Conservation (phyloP, 2,888 invertebrate genomes). For the Orthosia gracilis region DNA sequence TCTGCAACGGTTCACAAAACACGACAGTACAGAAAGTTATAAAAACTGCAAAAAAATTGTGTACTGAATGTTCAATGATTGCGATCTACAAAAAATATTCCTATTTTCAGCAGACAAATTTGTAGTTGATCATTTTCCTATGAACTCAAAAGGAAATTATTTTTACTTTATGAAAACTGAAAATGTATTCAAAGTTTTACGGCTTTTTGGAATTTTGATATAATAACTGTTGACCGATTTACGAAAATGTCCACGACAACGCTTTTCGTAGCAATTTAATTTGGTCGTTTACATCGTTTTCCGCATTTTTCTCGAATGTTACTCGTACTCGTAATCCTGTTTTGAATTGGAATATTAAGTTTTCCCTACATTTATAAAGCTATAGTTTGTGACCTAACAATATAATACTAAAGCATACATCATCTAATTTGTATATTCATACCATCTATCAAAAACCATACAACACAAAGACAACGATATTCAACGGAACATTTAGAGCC, state of each 20-base stretch:
- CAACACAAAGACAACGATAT: not conserved
- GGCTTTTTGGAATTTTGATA: too few relatives aligned
- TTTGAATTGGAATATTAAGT: too few relatives aligned
- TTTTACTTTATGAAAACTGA: not conserved
- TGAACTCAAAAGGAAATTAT: not conserved
- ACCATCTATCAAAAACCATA: not conserved
- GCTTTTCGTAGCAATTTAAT: not conserved
- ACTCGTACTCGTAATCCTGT: too few relatives aligned
- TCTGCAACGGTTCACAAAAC: not conserved
- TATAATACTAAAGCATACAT: too few relatives aligned
- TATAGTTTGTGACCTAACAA: too few relatives aligned
- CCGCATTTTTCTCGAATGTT: not conserved
- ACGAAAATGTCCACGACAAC: not conserved
- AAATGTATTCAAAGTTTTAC: not conserved
- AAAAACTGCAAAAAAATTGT: not conserved
- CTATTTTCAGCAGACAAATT: not conserved
- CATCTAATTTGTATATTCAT: not conserved
- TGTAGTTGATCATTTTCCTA: too few relatives aligned
- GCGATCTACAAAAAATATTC: not conserved
- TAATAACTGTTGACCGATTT: too few relatives aligned
- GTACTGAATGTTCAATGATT: not conserved
- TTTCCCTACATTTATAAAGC: too few relatives aligned
- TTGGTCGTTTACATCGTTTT: not conserved
- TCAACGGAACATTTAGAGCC: not conserved
- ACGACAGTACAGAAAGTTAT: not conserved